Conservation (phyloP, 1,140 invertebrate genomes). For the Conopomorpha cramerella region DNA sequence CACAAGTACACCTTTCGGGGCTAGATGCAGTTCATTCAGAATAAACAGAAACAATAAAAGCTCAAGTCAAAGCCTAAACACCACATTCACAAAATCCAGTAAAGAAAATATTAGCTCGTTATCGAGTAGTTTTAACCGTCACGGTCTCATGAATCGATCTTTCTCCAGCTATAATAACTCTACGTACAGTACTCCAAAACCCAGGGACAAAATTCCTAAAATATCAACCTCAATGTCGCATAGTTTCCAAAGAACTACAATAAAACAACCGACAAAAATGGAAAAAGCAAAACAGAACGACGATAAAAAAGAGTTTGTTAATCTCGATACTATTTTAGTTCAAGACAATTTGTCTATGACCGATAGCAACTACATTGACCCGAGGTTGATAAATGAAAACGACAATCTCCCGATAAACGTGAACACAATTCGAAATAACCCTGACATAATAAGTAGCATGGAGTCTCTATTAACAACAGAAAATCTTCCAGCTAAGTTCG, state of each 20-base stretch:
- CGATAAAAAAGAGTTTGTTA: constrained; percentile 41
- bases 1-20: constrained; percentile 23
- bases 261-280: constrained; percentile 44
- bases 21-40: constrained; percentile 49
- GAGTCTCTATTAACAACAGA: constrained; percentile 49
- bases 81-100: constrained; percentile 51
- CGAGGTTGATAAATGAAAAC: constrained; percentile 51
- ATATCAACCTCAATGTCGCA: constrained; percentile 50
- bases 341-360: constrained; percentile 46
- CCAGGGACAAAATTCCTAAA: constrained; percentile 53
- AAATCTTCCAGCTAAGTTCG: constrained; percentile 47
- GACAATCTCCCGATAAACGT: constrained; percentile 53
- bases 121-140: constrained; percentile 34
- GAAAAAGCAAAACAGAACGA: constrained; percentile 41
- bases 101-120: constrained; percentile 43
- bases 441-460: constrained; percentile 53
- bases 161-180: constrained; percentile 46
- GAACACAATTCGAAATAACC: constrained; percentile 48
- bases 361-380: constrained; percentile 52
- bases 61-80: constrained; percentile 42
- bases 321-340: constrained; percentile 36
- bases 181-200: constrained; percentile 43
- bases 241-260: constrained; percentile 41
- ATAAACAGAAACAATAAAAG: constrained; percentile 47
- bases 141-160: constrained; percentile 38